Evolutionary conservation across 1,140 invertebrate species (phyloP).

Genomic region (Cepaea nemoralis): DNA sequence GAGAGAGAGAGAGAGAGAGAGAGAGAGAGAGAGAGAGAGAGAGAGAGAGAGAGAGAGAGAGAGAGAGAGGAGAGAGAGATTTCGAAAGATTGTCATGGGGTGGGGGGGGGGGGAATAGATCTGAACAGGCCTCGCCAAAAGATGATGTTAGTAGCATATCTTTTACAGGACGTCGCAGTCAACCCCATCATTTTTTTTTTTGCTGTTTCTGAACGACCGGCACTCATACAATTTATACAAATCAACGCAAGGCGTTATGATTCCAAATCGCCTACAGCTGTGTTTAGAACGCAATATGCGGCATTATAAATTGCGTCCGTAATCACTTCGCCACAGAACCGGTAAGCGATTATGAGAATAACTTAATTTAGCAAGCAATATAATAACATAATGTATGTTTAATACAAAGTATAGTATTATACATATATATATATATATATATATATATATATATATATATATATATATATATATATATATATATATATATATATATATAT

Average conservation of each 20-base stretch:
- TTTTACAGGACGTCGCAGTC: too few relatives aligned
- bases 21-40: conserved; percentile 19
- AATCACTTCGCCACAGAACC: too few relatives aligned
- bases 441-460: conserved; percentile 12
- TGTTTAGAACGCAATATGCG: too few relatives aligned
- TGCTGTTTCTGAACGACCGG: too few relatives aligned
- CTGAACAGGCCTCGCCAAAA: not conserved
- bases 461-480: conserved; percentile 8
- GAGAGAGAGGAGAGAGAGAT: not conserved
- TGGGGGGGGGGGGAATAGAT: too few relatives aligned
- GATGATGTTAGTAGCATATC: too few relatives aligned
- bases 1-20: conserved; percentile 18
- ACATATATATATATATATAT: conserved; percentile 12
- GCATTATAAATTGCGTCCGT: too few relatives aligned
- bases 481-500: conserved; percentile 12
- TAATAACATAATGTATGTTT: not conserved
- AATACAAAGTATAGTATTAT: not conserved
- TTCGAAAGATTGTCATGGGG: too few relatives aligned
- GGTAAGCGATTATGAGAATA: not conserved
- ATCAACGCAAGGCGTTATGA: too few relatives aligned
- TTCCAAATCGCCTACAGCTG: too few relatives aligned
- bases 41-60: not conserved
- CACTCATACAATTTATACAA: too few relatives aligned
- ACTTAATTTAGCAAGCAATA: not conserved
- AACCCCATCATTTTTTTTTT: too few relatives aligned